Conservation (phyloP, 2,113 vertebrate species). For the Paratilapia polleni region DNA sequence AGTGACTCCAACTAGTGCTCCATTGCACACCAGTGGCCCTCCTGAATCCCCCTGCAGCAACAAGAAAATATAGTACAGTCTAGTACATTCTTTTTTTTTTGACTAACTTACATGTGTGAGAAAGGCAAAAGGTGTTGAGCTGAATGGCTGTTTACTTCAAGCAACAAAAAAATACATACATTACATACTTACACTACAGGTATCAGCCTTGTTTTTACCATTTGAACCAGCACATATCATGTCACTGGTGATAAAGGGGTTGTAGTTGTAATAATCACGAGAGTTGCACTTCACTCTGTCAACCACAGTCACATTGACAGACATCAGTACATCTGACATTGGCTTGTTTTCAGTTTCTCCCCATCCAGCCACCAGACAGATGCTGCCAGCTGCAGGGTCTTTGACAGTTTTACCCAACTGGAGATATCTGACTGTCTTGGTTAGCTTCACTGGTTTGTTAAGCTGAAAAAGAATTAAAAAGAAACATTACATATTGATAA, state of each 20-base stretch:
- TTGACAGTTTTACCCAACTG: too few relatives aligned
- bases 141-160: background rate
- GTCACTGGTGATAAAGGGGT: background rate
- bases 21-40: slow-evolving; percentile 70
- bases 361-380: too few relatives aligned
- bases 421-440: too few relatives aligned
- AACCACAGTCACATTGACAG: too few relatives aligned
- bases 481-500: too few relatives aligned
- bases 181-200: background rate
- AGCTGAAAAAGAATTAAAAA: too few relatives aligned
- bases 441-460: too few relatives aligned
- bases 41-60: slow-evolving; percentile 75
- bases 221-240: background rate
- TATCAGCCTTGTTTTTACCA: background rate
- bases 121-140: fast-evolving
- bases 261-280: background rate
- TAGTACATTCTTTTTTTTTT: background rate
- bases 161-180: background rate
- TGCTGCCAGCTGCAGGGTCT: too few relatives aligned
- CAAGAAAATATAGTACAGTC: too few relatives aligned
- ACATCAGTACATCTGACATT: too few relatives aligned
- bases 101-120: background rate
- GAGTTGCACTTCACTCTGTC: too few relatives aligned
- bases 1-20: slow-evolving; percentile 55
- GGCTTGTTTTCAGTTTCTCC: too few relatives aligned